phyloP scores from a whole-genome alignment of 2,888 invertebrate species.

The Trypoxylon attenuatum region DNA sequence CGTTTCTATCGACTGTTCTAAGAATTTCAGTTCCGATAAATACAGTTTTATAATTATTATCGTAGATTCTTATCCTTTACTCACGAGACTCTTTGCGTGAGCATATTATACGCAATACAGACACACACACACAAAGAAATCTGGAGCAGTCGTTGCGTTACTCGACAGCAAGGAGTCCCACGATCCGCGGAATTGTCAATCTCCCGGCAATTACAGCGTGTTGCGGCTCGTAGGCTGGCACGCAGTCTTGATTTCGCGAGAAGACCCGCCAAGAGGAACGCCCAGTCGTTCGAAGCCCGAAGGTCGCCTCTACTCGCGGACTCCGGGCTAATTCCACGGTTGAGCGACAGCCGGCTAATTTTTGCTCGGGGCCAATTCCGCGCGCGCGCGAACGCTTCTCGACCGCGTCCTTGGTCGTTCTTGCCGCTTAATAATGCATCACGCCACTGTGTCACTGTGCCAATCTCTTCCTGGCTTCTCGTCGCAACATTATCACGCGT shows the following conservation, averaged over 20 bases:
- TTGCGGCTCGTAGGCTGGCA: neutral
- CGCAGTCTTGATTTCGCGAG: conserved; percentile 13
- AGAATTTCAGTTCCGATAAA: no score
- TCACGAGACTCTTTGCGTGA: no score
- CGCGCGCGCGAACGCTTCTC: conserved; percentile 2
- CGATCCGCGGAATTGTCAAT: conserved; percentile 17
- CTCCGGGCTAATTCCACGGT: conserved; percentile 45
- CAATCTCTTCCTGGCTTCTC: conserved; percentile 40
- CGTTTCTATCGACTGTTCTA: no score
- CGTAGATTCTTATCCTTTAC: no score
- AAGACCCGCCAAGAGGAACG: conserved; percentile 15
- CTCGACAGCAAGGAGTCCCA: neutral
- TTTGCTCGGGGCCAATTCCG: conserved; percentile 52
- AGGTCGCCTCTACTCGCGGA: conserved; percentile 27
- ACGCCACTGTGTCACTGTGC: conserved; percentile 63
- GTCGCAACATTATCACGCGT: no score
- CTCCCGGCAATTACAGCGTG: conserved; percentile 24
- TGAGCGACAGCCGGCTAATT: conserved; percentile 58
- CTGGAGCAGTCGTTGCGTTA: no score
- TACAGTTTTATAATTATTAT: no score
- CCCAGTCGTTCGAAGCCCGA: conserved; percentile 36
- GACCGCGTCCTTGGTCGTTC: conserved; percentile 46
- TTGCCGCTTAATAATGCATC: conserved; percentile 54
- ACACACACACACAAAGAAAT: no score
- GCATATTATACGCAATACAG: no score